Evolutionary conservation across 1,140 invertebrate species (phyloP).

Genomic region (Macrobrachium rosenbergii): DNA sequence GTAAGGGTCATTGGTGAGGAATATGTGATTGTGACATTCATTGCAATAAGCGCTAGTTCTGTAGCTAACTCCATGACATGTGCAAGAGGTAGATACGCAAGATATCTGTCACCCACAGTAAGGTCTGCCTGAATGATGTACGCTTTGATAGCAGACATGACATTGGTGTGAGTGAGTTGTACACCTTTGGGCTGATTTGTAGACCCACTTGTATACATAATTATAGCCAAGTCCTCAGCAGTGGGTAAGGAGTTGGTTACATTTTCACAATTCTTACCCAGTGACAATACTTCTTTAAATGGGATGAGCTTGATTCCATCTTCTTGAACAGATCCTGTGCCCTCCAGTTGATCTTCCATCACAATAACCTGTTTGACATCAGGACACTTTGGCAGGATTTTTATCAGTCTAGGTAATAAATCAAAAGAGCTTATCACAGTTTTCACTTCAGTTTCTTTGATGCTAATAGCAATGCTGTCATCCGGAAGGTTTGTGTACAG

Average conservation of each 20-base stretch:
- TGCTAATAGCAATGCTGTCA: slow-evolving; percentile 57
- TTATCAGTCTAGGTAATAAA: slow-evolving; percentile 60
- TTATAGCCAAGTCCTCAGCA: slow-evolving; percentile 68
- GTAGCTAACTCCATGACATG: slow-evolving; percentile 68
- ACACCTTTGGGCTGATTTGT: slow-evolving; percentile 79
- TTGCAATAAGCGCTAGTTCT: slow-evolving; percentile 66
- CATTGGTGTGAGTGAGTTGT: slow-evolving; percentile 64
- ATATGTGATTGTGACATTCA: slow-evolving; percentile 68
- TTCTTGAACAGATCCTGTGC: slow-evolving; percentile 53
- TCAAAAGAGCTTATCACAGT: slow-evolving; percentile 64
- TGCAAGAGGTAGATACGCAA: slow-evolving; percentile 68
- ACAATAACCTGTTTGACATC: slow-evolving; percentile 62
- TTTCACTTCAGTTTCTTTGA: slow-evolving; percentile 66
- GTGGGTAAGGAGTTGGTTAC: slow-evolving; percentile 28
- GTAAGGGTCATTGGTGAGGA: slow-evolving; percentile 68
- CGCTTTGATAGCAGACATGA: slow-evolving; percentile 64
- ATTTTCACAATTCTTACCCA: slow-evolving; percentile 31
- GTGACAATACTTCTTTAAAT: slow-evolving; percentile 52
- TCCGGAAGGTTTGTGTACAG: slow-evolving; percentile 67
- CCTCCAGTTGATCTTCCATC: slow-evolving; percentile 66
- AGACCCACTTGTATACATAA: slow-evolving; percentile 75
- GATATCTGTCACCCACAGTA: slow-evolving; percentile 67
- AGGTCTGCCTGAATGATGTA: slow-evolving; percentile 64
- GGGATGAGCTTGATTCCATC: slow-evolving; percentile 41
- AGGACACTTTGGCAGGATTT: slow-evolving; percentile 49